Conservation (phyloP, 1,140 invertebrate genomes). For the Chlorops oryzae region DNA sequence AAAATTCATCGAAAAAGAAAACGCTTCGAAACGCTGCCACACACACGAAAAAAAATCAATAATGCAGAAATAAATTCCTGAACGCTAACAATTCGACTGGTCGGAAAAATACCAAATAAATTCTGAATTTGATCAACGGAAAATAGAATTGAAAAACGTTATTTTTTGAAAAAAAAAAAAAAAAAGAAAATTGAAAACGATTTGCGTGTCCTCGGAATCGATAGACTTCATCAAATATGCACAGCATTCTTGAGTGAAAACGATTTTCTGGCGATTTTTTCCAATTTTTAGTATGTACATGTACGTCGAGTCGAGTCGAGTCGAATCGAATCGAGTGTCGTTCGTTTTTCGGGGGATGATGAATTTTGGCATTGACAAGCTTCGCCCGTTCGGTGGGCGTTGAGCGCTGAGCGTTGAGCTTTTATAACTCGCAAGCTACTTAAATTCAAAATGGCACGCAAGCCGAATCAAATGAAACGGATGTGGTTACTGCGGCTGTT, state of each 20-base stretch:
- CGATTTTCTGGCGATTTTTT: not conserved
- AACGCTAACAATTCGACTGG: not conserved
- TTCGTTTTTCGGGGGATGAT: no score
- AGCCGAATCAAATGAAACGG: not conserved
- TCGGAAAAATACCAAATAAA: not conserved
- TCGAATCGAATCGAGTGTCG: slow-evolving; percentile 15
- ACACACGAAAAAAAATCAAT: not conserved
- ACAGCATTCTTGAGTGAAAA: not conserved
- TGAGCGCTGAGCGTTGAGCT: not conserved
- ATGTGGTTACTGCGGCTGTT: not conserved
- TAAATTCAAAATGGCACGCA: no score
- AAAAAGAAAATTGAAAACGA: not conserved
- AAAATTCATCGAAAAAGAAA: not conserved
- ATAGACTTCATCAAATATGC: no score
- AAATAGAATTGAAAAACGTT: not conserved
- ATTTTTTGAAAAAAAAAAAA: not conserved
- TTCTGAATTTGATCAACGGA: not conserved
- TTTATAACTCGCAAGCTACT: not conserved
- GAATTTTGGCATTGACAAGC: slow-evolving; percentile 13
- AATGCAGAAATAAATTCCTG: not conserved
- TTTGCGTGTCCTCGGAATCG: no score
- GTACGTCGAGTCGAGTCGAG: slow-evolving; percentile 37
- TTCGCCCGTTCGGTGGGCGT: not conserved
- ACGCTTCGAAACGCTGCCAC: no score
- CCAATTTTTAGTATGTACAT: slow-evolving; percentile 47